Evolutionary conservation across 2,113 vertebrate species (phyloP).

Genomic region (Scomber colias): DNA sequence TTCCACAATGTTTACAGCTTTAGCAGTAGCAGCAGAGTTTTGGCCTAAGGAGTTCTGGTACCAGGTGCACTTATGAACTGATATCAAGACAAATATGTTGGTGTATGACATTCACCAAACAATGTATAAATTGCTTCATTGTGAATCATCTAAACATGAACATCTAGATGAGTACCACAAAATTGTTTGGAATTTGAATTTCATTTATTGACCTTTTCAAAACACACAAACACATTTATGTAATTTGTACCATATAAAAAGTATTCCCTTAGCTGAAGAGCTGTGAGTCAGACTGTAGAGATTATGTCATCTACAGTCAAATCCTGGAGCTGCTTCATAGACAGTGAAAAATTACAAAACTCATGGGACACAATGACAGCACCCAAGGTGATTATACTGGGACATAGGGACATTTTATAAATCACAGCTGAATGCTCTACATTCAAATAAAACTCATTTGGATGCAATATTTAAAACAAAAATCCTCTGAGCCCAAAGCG

Average conservation of each 20-base stretch:
- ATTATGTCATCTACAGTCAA: slow-evolving; percentile 34
- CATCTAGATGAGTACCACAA: no score
- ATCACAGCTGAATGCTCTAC: slow-evolving; percentile 47
- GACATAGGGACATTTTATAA: slow-evolving; percentile 36
- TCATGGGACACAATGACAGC: slow-evolving; percentile 42
- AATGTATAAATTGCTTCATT: no score
- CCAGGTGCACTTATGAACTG: no score
- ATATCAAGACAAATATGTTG: no score
- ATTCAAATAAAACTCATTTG: slow-evolving; percentile 44
- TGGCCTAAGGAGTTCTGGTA: no score
- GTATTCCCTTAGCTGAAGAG: slow-evolving; percentile 23
- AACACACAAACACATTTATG: not conserved
- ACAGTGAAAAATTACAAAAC: slow-evolving; percentile 49
- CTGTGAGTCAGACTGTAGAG: slow-evolving; percentile 13
- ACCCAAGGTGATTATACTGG: slow-evolving; percentile 38
- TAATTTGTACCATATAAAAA: not conserved
- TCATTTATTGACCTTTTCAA: not conserved
- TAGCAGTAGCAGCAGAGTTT: no score
- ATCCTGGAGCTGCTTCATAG: slow-evolving; percentile 38
- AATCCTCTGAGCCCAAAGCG: slow-evolving; percentile 34
- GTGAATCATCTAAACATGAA: no score
- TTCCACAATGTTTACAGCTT: no score
- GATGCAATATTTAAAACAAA: slow-evolving; percentile 56
- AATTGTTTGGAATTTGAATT: not conserved
- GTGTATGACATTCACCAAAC: no score